phyloP scores from a whole-genome alignment of 1,140 invertebrate species.

The Potamilus streckersoni region DNA sequence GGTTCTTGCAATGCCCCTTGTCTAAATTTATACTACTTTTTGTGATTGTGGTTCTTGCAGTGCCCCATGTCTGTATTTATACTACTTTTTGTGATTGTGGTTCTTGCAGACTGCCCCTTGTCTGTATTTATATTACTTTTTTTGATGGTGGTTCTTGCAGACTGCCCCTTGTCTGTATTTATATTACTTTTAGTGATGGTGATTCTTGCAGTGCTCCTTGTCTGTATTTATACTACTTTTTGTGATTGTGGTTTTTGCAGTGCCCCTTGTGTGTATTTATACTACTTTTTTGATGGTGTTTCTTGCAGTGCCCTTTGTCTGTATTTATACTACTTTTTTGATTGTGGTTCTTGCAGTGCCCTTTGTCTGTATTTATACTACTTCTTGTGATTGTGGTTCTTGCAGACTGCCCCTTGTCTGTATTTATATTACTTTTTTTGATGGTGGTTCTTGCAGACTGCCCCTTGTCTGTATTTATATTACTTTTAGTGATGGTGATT shows the following conservation, averaged over 20 bases:
- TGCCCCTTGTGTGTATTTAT: not conserved
- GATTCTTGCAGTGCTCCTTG: too few relatives aligned
- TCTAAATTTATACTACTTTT: slow-evolving; percentile 21
- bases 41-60: too few relatives aligned
- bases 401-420: too few relatives aligned
- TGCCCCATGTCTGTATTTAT: not conserved
- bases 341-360: too few relatives aligned
- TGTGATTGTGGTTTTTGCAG: too few relatives aligned
- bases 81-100: slow-evolving; percentile 29
- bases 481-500: too few relatives aligned
- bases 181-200: slow-evolving; percentile 30
- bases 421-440: too few relatives aligned
- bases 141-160: too few relatives aligned
- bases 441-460: not conserved
- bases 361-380: slow-evolving; percentile 3
- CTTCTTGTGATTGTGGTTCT: not conserved
- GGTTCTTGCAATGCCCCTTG: too few relatives aligned
- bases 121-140: slow-evolving; percentile 20
- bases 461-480: too few relatives aligned
- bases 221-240: slow-evolving; percentile 20
- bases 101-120: too few relatives aligned
- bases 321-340: slow-evolving; percentile 22
- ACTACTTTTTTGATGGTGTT: slow-evolving; percentile 30
- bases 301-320: too few relatives aligned
- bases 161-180: not conserved